Conservation (phyloP, 1,140 invertebrate species). For the Drosophila takahashii region DNA sequence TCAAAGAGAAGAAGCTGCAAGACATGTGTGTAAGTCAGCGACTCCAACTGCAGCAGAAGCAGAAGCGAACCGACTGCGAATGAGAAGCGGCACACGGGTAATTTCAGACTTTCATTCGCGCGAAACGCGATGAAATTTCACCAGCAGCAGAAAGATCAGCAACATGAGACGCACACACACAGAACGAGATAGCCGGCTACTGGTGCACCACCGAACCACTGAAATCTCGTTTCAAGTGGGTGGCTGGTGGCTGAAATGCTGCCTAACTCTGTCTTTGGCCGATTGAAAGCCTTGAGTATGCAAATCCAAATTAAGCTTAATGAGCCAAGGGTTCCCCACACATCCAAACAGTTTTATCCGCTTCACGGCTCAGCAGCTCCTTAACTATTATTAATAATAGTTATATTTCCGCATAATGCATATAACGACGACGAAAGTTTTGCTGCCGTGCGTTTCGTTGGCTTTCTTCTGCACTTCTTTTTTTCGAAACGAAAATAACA, state of each 20-base stretch:
- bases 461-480: constrained; percentile 65
- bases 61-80: constrained; percentile 45
- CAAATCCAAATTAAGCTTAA: constrained; percentile 73
- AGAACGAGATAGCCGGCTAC: constrained; percentile 54
- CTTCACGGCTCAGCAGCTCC: constrained; percentile 67
- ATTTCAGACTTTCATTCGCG: constrained; percentile 83
- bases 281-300: constrained; percentile 38
- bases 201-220: constrained; percentile 17
- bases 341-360: constrained; percentile 8
- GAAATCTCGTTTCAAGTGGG: constrained; percentile 39
- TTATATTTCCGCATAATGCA: constrained; percentile 75
- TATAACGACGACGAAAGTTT: constrained; percentile 66
- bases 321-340: constrained; percentile 67
- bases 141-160: constrained; percentile 42
- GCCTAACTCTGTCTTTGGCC: constrained; percentile 6
- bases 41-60: constrained; percentile 28
- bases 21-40: constrained; percentile 49
- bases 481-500: constrained; percentile 30
- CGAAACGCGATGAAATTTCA: constrained; percentile 83
- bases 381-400: constrained; percentile 73
- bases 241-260: constrained; percentile 4
- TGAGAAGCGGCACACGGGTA: constrained; percentile 81
- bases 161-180: constrained; percentile 44
- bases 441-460: constrained; percentile 30
- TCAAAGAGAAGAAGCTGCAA: constrained; percentile 57